Evolutionary conservation across 1,140 invertebrate genomes (phyloP), one percentile per base, ranked within the genome.

Genomic region (Capitella teleta): DNA sequence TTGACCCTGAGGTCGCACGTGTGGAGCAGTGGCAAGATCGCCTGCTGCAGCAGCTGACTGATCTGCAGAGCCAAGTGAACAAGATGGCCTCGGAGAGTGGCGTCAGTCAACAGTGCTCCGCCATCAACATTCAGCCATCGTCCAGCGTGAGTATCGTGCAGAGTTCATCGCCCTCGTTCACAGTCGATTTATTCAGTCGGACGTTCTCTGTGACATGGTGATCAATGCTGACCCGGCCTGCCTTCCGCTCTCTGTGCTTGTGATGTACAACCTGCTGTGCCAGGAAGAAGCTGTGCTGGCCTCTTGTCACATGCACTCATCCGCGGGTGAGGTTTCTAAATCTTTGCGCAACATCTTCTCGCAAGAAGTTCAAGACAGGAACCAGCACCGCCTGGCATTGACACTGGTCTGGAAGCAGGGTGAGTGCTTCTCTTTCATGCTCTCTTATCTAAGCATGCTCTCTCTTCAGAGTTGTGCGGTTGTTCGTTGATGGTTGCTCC

Each of bases 381-480:
- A 44, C n/a, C 53, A 66, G 26, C 62, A 63, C 28, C 58, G 74
- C 56, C 55, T 84, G 21, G 76, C 79, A 52, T 49, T 86, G 5
- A 78, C 76, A 54, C 62, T 87, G 52, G 83, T 88, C 62, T 87
- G 84, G 80, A 86, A 84, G 76, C 69, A 80, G 70, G 78, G 84
- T 86, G 77, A 55, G 42, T 43, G 41, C n/a, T 24, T 14, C 4
- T 2, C 14, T 2, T 4, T 43, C 16, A 16, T n/a, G 2, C 2
- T 19, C 23, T 21, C n/a, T 19, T 5, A 19, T 4, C 3, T 3
- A 23, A n/a, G 41, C 2, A 14, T 16, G 41, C 14, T 3, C 41
- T 3, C 28, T 4, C 25, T 44, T 51, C 70, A 83, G 80, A 78
- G 64, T 67, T 76, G 72, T 48, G 61, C 47, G 70, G 75, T 47